Conservation (phyloP, 2,888 invertebrate genomes). For the Tipula helvola region DNA sequence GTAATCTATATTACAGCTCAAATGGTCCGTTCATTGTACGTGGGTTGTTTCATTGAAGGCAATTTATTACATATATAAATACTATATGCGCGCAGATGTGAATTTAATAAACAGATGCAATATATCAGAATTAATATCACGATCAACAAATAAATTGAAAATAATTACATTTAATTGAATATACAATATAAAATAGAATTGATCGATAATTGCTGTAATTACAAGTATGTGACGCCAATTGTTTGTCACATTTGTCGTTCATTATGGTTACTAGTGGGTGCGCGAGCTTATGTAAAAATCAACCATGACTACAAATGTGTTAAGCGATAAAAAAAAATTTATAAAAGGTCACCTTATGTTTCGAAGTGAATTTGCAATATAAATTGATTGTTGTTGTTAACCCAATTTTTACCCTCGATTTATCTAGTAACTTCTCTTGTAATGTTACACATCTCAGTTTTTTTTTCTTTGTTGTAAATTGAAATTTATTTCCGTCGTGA, state of each 20-base stretch:
- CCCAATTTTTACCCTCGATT: not conserved
- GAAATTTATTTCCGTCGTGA: not conserved
- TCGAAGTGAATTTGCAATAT: not conserved
- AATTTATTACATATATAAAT: not conserved
- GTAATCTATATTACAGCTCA: not conserved
- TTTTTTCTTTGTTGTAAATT: not conserved
- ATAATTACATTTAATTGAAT: not conserved
- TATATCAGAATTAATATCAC: not conserved
- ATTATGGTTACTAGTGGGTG: not conserved
- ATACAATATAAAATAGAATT: not conserved
- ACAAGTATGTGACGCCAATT: not conserved
- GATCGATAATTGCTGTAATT: slow-evolving; percentile 4
- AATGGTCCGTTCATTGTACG: not conserved
- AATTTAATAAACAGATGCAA: not conserved
- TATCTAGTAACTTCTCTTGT: not conserved
- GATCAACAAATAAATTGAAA: not conserved
- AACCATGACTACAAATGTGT: not conserved
- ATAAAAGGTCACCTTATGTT: not conserved
- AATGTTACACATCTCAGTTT: not conserved
- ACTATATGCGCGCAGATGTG: not conserved
- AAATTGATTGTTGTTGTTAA: not conserved
- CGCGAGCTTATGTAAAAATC: not conserved
- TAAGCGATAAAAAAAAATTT: not conserved
- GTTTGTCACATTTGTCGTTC: not conserved
- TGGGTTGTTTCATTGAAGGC: not conserved